A percentile compares a stretch with the other conserved stretches of the same genome.
phyloP scores from a whole-genome alignment of 2,888 invertebrate species.

The Dysmachus trigonus region DNA sequence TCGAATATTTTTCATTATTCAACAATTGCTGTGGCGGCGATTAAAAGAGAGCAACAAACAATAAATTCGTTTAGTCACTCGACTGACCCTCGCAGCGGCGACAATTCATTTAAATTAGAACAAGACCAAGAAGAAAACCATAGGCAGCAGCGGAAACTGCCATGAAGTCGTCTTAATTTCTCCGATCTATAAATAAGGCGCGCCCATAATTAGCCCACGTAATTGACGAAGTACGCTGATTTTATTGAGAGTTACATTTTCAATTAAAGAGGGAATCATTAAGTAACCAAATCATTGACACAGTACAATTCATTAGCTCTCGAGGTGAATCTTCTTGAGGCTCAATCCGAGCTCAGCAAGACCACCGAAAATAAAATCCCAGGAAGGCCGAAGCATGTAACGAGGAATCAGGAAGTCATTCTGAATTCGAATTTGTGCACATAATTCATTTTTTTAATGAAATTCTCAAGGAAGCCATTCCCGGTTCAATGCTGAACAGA shows the following conservation, averaged over 20 bases:
- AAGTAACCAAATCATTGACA: neutral
- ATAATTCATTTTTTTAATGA: neutral
- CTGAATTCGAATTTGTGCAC: neutral
- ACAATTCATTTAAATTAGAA: slow-evolving; percentile 12
- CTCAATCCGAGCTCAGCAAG: neutral
- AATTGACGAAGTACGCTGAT: neutral
- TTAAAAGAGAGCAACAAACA: neutral
- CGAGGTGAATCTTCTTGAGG: neutral
- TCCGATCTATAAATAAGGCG: slow-evolving; percentile 3
- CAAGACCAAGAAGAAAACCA: neutral
- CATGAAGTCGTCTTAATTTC: slow-evolving; percentile 9
- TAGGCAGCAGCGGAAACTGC: neutral
- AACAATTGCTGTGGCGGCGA: neutral
- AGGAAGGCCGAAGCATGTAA: neutral
- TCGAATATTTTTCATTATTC: neutral
- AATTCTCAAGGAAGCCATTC: slow-evolving; percentile 17
- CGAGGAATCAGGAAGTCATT: slow-evolving; percentile 3
- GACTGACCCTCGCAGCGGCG: neutral
- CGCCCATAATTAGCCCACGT: neutral
- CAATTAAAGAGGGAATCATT: neutral
- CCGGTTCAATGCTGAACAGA: neutral
- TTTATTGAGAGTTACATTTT: slow-evolving; percentile 21
- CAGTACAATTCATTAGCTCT: neutral
- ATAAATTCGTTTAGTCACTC: neutral
- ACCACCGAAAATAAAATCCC: neutral